These are phyloP conservation scores for Notodonta ziczac DNA, from an alignment of 2,888 invertebrate genomes.

Conservation along the genomic window DNA sequence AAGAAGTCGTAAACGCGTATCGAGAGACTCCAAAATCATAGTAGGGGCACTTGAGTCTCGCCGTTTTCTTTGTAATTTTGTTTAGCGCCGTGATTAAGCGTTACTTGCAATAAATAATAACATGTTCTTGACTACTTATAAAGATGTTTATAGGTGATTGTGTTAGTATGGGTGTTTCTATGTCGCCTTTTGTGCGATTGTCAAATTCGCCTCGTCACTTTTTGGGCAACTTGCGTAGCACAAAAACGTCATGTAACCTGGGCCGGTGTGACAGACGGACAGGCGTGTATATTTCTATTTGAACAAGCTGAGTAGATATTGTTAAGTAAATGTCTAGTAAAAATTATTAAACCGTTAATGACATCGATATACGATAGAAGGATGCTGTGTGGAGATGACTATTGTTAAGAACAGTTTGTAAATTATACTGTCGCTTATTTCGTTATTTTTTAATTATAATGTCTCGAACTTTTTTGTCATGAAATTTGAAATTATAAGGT, in stretches of 20 bases:
- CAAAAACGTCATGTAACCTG: slow-evolving; percentile 24
- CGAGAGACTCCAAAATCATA: neutral
- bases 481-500: no score
- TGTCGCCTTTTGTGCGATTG: slow-evolving; percentile 29
- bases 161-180: slow-evolving; percentile 34
- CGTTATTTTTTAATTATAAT: no score
- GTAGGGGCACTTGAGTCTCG: slow-evolving; percentile 6
- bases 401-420: neutral
- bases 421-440: neutral
- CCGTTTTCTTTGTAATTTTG: slow-evolving; percentile 21
- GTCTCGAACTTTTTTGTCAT: no score
- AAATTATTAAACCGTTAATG: slow-evolving; percentile 5
- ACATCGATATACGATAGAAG: slow-evolving; percentile 1
- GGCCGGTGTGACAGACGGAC: slow-evolving; percentile 30
- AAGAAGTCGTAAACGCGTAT: neutral
- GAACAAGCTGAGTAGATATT: slow-evolving; percentile 4
- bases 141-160: slow-evolving; percentile 1
- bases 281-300: slow-evolving; percentile 17
- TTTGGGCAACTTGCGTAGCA: slow-evolving; percentile 23
- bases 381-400: neutral
- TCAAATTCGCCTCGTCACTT: slow-evolving; percentile 34
- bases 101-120: slow-evolving; percentile 6
- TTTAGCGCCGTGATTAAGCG: slow-evolving; percentile 7
- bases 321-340: slow-evolving; percentile 2
- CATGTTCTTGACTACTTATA: slow-evolving; percentile 1